Base-by-base conservation (phyloP, 2,113 vertebrate species). In the Chaetodon auriga region DNA sequence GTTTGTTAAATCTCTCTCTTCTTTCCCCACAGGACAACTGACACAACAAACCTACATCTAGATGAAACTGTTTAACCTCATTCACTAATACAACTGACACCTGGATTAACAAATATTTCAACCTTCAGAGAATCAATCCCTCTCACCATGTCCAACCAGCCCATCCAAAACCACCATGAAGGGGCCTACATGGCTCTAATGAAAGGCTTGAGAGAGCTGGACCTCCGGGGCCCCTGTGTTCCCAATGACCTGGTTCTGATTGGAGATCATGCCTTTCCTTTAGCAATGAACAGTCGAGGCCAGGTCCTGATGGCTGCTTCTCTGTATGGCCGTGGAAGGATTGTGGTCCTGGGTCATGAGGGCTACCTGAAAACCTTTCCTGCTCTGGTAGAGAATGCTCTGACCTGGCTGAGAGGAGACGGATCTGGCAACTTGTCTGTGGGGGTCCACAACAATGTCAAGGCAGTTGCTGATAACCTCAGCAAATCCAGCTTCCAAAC, bases 291-390 rank as follows among this genome's bases (percentile, higher is more conserved):
- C 85, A 88, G 90, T 51, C 63, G 30, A 43, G 94, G 92, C 38
- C 93, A 96, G 71, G 90, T 93, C 15, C 87, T 95, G 16, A 95
- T 95, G 88, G 96, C 95, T 5, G 95, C 95, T 9, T 96, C 96
- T 30, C 80, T 87, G 43, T 93, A 96, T 0, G 96, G 97, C 46
- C 78, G 88, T 23, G 97, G 97, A 48, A 94, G 93, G 30, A 93
- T 98, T 65, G 95, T 99, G 54, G 95, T 97, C 0, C 72, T 96
- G 78, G 94, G 96, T 43, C 97, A 98, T 2, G 96, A 97, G 66
- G 72, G 15, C 68, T 97, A 97, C 88, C 65, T 98, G 83, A 90
- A 88, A 0, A 5, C 83, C 12, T 91, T 97, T 68, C 93, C 94
- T 5, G 71, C 57, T 61, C 94, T 98, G 69, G 87, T 99, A 60